Base-by-base conservation (phyloP, 2,888 invertebrate species). In the Cheilosia soror region DNA sequence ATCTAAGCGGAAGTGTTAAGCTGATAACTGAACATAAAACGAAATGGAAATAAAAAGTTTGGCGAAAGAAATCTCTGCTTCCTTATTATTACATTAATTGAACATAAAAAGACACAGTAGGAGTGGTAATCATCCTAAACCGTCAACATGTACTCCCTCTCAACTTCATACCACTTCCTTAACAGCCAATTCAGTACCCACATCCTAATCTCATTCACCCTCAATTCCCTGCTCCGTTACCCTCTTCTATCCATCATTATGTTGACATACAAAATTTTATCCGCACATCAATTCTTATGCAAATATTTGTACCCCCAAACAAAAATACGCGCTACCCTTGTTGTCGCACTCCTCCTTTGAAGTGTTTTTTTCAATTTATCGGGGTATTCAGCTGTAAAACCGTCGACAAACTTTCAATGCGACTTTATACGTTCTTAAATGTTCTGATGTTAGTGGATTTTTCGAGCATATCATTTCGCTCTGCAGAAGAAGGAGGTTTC, bases 251-350 rank as follows among this genome's bases (percentile, higher is more conserved):
- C 44, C 68, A 31, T 13, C 60, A 53, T 62, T 69, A 53, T 33
- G 55, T 53, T 78, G 47, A 79, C 68, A 69, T 44, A 68, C 57
- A 78, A 62, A 73, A 83, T 65, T 37, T 65, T 71, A 69, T n/a
- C 75, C 69, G 60, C 68, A 73, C 68, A 73, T 53, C 68, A 84
- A 79, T 79, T 84, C 69, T 65, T 73, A 84, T 84, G 84, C 84
- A 84, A 84, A 84, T 84, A 71, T 80, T 80, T 80, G 75, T 65
- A 37, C 6, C 25, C 11, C 27, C 25, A 60, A 53, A 73, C 62
- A 53, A 55, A 62, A 7, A 27, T 25, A 7, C 31, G 11, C 11
- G 37, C 37, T 44, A 47, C 71, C 58, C 42, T 40, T 63, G 60
- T 20, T 20, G 20, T 20, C 20, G 20, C 20, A 20, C 20, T 20